phyloP scores from a whole-genome alignment of 2,113 vertebrate species.

The Neolamprologus caudopunctatus region DNA sequence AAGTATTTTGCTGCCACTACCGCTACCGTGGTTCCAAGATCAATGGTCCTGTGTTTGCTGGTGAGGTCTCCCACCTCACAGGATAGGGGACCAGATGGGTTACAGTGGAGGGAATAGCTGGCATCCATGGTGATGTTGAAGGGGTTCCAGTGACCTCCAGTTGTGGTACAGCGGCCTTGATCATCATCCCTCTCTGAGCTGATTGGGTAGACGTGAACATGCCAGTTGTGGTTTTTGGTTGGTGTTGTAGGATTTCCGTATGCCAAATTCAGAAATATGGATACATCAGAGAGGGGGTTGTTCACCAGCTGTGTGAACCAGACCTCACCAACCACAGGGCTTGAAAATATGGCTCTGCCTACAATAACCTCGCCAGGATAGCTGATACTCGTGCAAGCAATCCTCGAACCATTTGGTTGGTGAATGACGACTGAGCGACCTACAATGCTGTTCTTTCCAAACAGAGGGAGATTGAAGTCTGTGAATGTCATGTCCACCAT shows the following conservation, averaged over 20 bases:
- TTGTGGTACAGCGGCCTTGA: slow-evolving; percentile 42
- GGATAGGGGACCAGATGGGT: slow-evolving; percentile 48
- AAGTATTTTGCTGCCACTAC: slow-evolving; percentile 55
- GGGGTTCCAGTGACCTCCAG: slow-evolving; percentile 74
- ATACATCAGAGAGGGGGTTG: slow-evolving; percentile 72
- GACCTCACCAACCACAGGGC: slow-evolving; percentile 65
- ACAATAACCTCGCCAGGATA: slow-evolving; percentile 61
- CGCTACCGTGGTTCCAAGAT: slow-evolving; percentile 22
- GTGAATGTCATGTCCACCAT: background rate
- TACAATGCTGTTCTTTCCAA: slow-evolving; percentile 73
- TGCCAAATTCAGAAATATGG: slow-evolving; percentile 68
- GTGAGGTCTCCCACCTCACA: slow-evolving; percentile 74
- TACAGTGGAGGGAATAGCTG: slow-evolving; percentile 61
- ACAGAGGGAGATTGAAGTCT: slow-evolving; percentile 76
- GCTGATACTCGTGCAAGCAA: slow-evolving; percentile 64
- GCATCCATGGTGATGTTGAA: slow-evolving; percentile 36
- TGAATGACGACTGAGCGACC: slow-evolving; percentile 76
- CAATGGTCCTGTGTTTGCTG: slow-evolving; percentile 52
- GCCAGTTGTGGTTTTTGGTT: slow-evolving; percentile 72
- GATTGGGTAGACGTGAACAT: slow-evolving; percentile 70
- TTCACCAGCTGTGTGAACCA: slow-evolving; percentile 63
- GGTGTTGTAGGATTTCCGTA: slow-evolving; percentile 41
- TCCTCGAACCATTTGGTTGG: slow-evolving; percentile 20
- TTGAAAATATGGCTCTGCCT: slow-evolving; percentile 60
- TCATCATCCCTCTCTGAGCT: slow-evolving; percentile 68